Evolutionary conservation across 2,888 invertebrate genomes (phyloP), one percentile per base, ranked within the genome.

Genomic region (Eurytoma adleriae): DNA sequence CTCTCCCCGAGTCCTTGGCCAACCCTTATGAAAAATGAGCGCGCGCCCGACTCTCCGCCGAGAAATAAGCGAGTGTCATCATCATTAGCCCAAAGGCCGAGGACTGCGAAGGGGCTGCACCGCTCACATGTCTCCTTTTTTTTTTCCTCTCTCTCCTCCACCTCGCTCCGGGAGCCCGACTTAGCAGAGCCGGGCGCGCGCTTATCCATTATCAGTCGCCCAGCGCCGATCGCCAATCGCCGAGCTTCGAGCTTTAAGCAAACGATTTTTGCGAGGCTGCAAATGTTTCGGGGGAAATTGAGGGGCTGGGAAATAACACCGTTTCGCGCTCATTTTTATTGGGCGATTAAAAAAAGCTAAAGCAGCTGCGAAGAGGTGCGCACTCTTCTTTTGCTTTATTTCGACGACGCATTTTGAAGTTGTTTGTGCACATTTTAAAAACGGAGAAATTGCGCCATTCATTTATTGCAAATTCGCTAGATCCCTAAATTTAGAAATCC

Each of bases 61-160:
- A 88, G 87, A 89, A 89, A 90, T 90, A 90, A 90, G 66, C 73
- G 90, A 90, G 89, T 89, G 89, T 90, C 90, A 90, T 90, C 90
- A 90, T 90, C 90, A 90, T 90, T 90, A 90, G 90, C 88, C 86
- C 86, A 86, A 84, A 86, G 64, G 72, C 61, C 18, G 66, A 62
- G 40, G 73, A 64, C 20, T 59, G 59, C 54, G 24, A 50, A 52
- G 64, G 64, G 64, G 64, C 64, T 64, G 64, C 48, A 64, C 64
- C 40, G 12, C 48, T 64, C 64, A 48, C 64, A 48, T 64, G 48
- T 48, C 64, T 48, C 48, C 40, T 64, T 64, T 64, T 30, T 30
- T 27, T 27, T 16, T 24, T 30, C n/a, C 18, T 18, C 56, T 4
- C 56, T 5, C 62, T 30, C 30, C 16, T 40, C n/a, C 62, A n/a